These are phyloP conservation scores for Channallabes apus DNA, from an alignment of 2,797 vertebrate genomes.

Conservation along the genomic window DNA sequence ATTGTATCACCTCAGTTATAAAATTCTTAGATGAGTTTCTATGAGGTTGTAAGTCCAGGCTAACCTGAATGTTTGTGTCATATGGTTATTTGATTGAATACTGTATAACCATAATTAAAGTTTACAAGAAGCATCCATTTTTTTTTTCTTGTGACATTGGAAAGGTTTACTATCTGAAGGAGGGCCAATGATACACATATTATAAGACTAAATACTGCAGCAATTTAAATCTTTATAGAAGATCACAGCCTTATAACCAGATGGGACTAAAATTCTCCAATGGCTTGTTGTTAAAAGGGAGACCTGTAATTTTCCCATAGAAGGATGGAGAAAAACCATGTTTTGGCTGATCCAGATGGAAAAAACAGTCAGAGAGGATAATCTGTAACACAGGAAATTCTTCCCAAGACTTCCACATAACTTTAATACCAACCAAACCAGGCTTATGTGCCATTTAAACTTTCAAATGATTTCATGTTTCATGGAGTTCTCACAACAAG, in stretches of 20 bases:
- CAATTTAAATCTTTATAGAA: not conserved
- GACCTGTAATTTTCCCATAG: not conserved
- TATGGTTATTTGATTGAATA: not conserved
- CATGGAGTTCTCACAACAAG: not conserved
- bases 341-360: not conserved
- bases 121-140: not conserved
- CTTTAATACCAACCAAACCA: not conserved
- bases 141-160: not conserved
- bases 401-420: not conserved
- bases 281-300: not conserved
- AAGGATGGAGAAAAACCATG: not conserved
- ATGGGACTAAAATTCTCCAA: not conserved
- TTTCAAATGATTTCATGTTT: not conserved
- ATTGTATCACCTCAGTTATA: not conserved
- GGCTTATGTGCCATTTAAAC: not conserved
- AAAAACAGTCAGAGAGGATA: not conserved
- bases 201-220: not conserved
- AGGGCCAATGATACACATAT: not conserved
- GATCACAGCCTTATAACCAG: not conserved
- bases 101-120: not conserved
- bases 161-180: not conserved
- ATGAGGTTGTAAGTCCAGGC: not conserved
- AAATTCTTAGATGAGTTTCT: not conserved
- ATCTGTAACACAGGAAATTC: not conserved
- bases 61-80: not conserved